Evolutionary conservation across 2,113 vertebrate species (phyloP).

Genomic region (Semnornis frantzii): DNA sequence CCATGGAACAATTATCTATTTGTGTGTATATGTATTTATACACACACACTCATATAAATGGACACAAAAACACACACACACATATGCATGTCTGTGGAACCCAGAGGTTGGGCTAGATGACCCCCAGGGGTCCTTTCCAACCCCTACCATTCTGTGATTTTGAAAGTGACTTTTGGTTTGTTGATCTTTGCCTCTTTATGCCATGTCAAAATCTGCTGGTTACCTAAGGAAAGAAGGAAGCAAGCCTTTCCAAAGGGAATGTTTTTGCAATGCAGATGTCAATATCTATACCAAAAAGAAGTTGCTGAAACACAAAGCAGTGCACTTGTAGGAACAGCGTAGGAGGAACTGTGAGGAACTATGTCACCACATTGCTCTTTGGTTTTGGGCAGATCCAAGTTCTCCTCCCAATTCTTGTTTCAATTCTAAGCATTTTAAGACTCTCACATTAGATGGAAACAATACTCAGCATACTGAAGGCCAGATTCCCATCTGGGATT

Average conservation of each 20-base stretch:
- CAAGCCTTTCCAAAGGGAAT: background rate
- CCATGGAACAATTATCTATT: accelerated
- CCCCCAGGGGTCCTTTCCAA: too few relatives aligned
- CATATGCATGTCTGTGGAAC: too few relatives aligned
- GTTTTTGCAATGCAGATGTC: background rate
- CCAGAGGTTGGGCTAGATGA: too few relatives aligned
- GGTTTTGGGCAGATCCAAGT: conserved; percentile 55
- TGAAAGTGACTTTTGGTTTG: accelerated
- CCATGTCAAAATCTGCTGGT: background rate
- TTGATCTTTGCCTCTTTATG: background rate
- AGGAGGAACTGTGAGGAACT: conserved; percentile 43
- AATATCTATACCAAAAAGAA: background rate
- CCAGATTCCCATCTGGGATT: conserved; percentile 45
- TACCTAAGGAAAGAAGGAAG: background rate
- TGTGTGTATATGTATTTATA: too few relatives aligned
- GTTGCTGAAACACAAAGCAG: conserved; percentile 30
- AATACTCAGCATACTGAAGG: conserved; percentile 10
- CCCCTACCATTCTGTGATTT: background rate
- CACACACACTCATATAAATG: too few relatives aligned
- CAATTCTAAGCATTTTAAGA: conserved; percentile 49
- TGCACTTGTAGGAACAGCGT: conserved; percentile 21
- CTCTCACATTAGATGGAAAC: conserved; percentile 35
- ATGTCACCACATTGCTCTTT: conserved; percentile 33
- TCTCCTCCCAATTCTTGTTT: conserved; percentile 47
- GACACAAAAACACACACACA: too few relatives aligned